A percentile compares a stretch with the other conserved stretches of the same genome.
phyloP scores from a whole-genome alignment of 1,140 invertebrate genomes.

The Kradibia gibbosae region DNA sequence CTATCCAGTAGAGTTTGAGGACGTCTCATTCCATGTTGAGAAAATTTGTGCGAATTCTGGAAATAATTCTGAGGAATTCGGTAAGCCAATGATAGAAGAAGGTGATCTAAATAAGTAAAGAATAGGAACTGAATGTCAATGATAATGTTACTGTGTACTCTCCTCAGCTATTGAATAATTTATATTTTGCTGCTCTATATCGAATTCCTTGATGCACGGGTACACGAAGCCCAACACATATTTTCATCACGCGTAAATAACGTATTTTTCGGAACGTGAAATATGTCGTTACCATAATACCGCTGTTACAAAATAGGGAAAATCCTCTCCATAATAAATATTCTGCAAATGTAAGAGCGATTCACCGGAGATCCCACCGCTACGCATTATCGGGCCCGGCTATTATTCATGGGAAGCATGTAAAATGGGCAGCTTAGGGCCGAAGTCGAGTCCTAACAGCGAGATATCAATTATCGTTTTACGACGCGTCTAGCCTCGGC shows the following conservation, averaged over 20 bases:
- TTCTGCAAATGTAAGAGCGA: too few relatives aligned
- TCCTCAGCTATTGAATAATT: slow-evolving; percentile 8
- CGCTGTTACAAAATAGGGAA: background rate
- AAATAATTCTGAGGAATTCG: background rate
- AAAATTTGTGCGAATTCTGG: background rate
- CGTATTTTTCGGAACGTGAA: background rate
- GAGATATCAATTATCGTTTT: too few relatives aligned
- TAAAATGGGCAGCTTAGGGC: too few relatives aligned
- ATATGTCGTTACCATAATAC: background rate
- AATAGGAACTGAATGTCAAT: background rate
- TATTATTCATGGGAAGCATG: too few relatives aligned
- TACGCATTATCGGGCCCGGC: too few relatives aligned
- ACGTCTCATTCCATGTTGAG: background rate
- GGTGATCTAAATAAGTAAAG: background rate
- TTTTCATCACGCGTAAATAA: too few relatives aligned
- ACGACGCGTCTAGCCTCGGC: too few relatives aligned
- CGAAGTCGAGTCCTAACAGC: too few relatives aligned
- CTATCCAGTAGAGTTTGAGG: background rate
- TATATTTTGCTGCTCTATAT: background rate
- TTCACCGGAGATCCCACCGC: too few relatives aligned
- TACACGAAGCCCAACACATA: background rate
- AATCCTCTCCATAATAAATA: background rate
- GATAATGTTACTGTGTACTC: background rate
- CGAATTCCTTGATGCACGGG: background rate
- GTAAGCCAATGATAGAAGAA: background rate